A percentile compares a stretch with the other conserved stretches of the same genome.
Evolutionary conservation across 2,797 vertebrate species (phyloP).

Genomic region (Schizothorax lantsangensis): DNA sequence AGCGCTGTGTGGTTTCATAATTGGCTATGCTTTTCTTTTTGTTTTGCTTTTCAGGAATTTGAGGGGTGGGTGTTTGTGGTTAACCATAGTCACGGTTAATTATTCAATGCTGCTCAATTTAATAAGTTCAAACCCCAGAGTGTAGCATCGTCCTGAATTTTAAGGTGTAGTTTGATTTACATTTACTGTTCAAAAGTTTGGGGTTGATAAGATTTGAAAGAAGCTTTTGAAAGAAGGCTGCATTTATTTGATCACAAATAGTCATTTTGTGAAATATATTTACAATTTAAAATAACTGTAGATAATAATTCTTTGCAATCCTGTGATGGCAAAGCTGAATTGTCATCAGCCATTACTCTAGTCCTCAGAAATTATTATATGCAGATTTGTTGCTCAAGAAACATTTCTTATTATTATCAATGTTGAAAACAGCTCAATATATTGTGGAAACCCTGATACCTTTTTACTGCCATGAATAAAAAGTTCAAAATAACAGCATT

Average conservation of each 20-base stretch:
- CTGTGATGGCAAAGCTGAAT: not conserved
- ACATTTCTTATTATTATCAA: not conserved
- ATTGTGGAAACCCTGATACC: not conserved
- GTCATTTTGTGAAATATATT: not conserved
- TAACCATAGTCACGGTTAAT: not conserved
- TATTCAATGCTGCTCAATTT: conserved; percentile 7
- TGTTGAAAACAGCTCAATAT: not conserved
- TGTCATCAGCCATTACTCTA: not conserved
- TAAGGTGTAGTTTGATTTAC: not conserved
- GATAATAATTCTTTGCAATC: not conserved
- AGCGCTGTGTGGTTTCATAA: conserved; percentile 26
- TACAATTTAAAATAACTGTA: not conserved
- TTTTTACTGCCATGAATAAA: not conserved
- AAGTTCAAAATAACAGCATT: not conserved
- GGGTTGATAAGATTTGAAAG: not conserved
- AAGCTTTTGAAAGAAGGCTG: not conserved
- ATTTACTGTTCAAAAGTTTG: not conserved
- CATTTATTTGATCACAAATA: not conserved
- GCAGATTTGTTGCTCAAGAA: not conserved
- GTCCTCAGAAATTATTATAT: not conserved
- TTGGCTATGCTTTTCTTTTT: conserved; percentile 10
- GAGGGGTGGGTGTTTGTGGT: conserved; percentile 16
- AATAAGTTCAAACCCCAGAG: not conserved
- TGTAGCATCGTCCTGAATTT: not conserved
- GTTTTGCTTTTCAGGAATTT: conserved; percentile 1